A percentile compares a stretch with the other conserved stretches of the same genome.
These are phyloP conservation scores for Volucella zonaria DNA, from an alignment of 2,888 invertebrate species.

Conservation along the genomic window DNA sequence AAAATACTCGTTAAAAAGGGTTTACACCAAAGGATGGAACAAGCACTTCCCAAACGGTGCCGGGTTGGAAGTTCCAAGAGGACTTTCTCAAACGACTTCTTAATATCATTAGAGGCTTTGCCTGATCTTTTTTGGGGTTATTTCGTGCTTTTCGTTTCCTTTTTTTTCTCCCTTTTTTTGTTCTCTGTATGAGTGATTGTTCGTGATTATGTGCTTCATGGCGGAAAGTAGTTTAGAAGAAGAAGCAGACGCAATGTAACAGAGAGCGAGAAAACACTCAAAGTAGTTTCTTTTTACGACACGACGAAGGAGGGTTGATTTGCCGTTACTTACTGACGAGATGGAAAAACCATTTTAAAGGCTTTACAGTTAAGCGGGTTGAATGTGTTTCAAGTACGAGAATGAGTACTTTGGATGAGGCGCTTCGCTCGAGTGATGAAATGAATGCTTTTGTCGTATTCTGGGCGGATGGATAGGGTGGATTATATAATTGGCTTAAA, in stretches of 20 bases:
- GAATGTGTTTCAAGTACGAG: conserved; percentile 31
- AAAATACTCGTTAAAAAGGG: conserved; percentile 71
- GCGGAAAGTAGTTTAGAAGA: conserved; percentile 45
- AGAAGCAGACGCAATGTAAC: background rate
- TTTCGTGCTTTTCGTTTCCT: conserved; percentile 33
- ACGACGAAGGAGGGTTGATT: conserved; percentile 47
- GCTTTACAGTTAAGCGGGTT: conserved; percentile 62
- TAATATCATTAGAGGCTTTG: conserved; percentile 74
- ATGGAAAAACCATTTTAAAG: conserved; percentile 64
- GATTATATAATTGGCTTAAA: conserved; percentile 35
- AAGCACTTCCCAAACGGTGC: no score
- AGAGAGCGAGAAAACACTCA: conserved; percentile 8
- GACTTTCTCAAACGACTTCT: conserved; percentile 69
- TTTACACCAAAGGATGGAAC: conserved; percentile 27
- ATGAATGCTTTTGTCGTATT: conserved; percentile 12
- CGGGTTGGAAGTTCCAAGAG: conserved; percentile 1
- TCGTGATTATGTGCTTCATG: conserved; percentile 58
- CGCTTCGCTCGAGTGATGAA: conserved; percentile 5
- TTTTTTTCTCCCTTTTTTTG: conserved; percentile 3
- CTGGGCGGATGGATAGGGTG: background rate
- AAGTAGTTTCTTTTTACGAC: conserved; percentile 55
- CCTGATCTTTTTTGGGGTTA: conserved; percentile 61
- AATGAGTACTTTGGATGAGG: background rate
- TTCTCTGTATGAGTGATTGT: conserved; percentile 38
- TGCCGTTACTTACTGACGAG: conserved; percentile 43